phyloP scores from a whole-genome alignment of 2,113 vertebrate species.

The Poicephalus meyeri region DNA sequence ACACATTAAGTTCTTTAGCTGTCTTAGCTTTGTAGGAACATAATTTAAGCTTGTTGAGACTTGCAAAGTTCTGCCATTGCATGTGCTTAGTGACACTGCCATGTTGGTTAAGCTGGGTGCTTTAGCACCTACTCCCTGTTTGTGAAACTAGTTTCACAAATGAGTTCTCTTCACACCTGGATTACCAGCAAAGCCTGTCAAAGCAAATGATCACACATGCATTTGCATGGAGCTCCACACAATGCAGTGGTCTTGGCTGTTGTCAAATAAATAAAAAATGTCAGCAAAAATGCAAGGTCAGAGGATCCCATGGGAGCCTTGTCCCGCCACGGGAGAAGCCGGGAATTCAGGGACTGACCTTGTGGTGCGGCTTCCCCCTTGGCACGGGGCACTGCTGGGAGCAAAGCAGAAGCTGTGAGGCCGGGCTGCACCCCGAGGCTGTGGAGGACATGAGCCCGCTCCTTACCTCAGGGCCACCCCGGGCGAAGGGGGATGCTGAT shows the following conservation, averaged over 20 bases:
- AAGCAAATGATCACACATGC: not conserved
- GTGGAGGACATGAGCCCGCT: constrained; percentile 59
- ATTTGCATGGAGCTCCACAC: not conserved
- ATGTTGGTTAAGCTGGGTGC: not conserved
- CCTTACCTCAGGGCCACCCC: constrained; percentile 44
- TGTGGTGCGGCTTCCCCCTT: not conserved
- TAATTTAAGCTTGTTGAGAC: not conserved
- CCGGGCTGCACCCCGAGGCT: constrained; percentile 15
- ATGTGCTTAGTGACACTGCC: not conserved
- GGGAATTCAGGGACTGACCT: constrained; percentile 47
- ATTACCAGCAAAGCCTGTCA: not conserved
- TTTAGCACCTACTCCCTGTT: not conserved
- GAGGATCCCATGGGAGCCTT: not conserved
- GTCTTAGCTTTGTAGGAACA: not conserved
- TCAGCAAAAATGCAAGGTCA: not conserved
- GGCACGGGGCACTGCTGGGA: not conserved
- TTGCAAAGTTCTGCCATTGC: not conserved
- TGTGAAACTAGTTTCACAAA: not conserved
- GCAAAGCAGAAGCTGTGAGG: constrained; percentile 36
- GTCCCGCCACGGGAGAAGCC: not conserved
- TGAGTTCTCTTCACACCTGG: not conserved
- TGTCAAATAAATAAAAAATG: not conserved
- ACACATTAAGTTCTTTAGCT: not conserved
- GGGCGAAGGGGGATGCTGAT: not conserved
- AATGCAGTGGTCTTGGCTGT: not conserved